These are phyloP conservation scores for Seira sanloemensis DNA, from an alignment of 2,888 invertebrate genomes.

Conservation along the genomic window DNA sequence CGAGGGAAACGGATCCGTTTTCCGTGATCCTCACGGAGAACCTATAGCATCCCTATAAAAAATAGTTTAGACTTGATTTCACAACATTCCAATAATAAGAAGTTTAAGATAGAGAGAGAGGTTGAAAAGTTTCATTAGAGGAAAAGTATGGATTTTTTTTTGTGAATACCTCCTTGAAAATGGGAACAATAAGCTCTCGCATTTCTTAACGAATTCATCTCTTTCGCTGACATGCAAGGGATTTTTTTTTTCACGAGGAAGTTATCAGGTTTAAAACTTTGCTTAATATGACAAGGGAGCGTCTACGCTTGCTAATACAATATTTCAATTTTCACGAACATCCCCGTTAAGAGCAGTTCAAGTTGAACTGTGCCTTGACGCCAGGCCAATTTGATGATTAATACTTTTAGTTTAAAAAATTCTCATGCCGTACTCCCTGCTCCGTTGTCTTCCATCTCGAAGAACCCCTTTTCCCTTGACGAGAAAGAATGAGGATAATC, in stretches of 20 bases:
- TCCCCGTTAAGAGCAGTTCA: no score
- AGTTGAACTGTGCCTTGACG: constrained; percentile 41
- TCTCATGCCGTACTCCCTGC: constrained; percentile 19
- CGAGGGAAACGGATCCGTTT: constrained; percentile 33
- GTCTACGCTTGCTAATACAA: neutral
- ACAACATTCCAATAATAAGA: neutral
- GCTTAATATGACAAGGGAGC: neutral
- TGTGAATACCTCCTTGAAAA: neutral
- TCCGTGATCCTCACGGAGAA: no score
- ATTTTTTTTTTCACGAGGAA: no score
- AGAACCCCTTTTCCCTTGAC: no score
- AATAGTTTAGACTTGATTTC: neutral
- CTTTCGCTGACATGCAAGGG: neutral
- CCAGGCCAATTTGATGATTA: constrained; percentile 56
- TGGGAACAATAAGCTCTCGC: neutral
- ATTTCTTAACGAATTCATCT: neutral
- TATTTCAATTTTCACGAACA: neutral
- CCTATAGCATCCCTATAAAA: neutral
- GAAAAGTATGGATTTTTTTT: neutral
- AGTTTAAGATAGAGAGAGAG: no score
- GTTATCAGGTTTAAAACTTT: neutral
- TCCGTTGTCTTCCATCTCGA: neutral
- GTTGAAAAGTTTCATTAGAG: neutral
- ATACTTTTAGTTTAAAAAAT: constrained; percentile 39
- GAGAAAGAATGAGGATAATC: neutral